A percentile compares a stretch with the other conserved stretches of the same genome.
Evolutionary conservation across 2,113 vertebrate species (phyloP).

Genomic region (human): DNA sequence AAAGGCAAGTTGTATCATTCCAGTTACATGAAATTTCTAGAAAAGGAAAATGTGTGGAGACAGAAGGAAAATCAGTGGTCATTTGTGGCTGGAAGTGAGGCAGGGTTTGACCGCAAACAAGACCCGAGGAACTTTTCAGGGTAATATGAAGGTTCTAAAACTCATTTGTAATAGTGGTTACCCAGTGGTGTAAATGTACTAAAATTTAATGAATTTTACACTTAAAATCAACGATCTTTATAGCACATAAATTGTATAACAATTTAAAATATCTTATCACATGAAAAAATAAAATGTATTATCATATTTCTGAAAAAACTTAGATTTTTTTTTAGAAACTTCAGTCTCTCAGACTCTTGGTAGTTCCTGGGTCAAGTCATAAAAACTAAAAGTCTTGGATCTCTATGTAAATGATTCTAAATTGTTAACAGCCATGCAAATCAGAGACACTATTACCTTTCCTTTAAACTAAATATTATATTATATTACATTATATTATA

Average conservation of each 20-base stretch:
- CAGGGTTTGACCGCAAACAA: neutral
- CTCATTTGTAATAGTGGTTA: neutral
- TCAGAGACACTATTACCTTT: neutral
- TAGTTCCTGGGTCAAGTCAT: neutral
- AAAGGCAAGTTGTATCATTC: neutral
- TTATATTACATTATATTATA: neutral
- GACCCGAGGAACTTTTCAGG: neutral
- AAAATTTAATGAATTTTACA: neutral
- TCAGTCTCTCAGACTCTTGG: neutral
- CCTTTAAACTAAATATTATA: neutral
- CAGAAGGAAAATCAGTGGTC: neutral
- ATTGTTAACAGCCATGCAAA: neutral
- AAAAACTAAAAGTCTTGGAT: neutral
- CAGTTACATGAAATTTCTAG: neutral
- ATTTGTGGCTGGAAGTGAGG: neutral
- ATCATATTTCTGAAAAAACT: neutral
- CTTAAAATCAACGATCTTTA: neutral
- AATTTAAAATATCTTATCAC: neutral
- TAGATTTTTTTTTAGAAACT: neutral
- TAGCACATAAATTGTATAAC: neutral
- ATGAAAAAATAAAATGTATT: neutral
- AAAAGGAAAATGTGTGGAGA: neutral
- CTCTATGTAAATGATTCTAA: neutral
- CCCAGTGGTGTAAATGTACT: neutral
- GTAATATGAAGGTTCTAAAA: neutral